Evolutionary conservation across 2,797 vertebrate genomes (phyloP), one percentile per base, ranked within the genome.

Genomic region (Sparus aurata): DNA sequence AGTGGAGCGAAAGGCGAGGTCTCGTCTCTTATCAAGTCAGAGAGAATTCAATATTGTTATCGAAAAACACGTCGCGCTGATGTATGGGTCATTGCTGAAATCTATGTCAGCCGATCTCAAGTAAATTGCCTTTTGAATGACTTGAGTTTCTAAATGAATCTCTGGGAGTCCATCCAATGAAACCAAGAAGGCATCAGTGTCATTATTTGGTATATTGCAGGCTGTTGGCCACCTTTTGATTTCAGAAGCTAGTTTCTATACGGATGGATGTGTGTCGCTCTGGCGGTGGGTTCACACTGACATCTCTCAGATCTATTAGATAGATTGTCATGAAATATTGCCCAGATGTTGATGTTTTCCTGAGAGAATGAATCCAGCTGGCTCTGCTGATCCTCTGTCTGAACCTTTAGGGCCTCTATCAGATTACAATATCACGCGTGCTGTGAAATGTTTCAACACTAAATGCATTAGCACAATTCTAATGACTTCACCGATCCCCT

Each of bases 101-200:
- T 91, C 85, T 80, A 50, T 80, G 80, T 85, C 71, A 84, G 83
- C 58, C 30, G 17, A 76, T 86, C 80, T 89, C 69, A 76, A 80
- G 76, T 86, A 84, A 91, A 91, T 77, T 73, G 71, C 49, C 73
- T 85, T 93, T 91, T 91, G 85, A 92, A 87, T 82, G 79, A 86
- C 77, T 82, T 58, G 20, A 78, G 65, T 54, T 73, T 82, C 74
- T 27, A 62, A 69, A 73, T 82, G 75, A 86, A 80, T 86, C 55
- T 77, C 69, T 80, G 55, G 27, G 5, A 64, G 53, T 75, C 46
- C 41, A 54, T 52, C 66, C 25, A 34, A 5, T 43, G 75, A 30
- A 81, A 54, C 70, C 25, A 17, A 65, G 38, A 38, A 2, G 38
- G 25, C n/a, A 22, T 65, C 68, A 65, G 30, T 10, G 55, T 55